Base-by-base conservation (phyloP, 2,797 vertebrate genomes). In the Megalops cyprinoides region DNA sequence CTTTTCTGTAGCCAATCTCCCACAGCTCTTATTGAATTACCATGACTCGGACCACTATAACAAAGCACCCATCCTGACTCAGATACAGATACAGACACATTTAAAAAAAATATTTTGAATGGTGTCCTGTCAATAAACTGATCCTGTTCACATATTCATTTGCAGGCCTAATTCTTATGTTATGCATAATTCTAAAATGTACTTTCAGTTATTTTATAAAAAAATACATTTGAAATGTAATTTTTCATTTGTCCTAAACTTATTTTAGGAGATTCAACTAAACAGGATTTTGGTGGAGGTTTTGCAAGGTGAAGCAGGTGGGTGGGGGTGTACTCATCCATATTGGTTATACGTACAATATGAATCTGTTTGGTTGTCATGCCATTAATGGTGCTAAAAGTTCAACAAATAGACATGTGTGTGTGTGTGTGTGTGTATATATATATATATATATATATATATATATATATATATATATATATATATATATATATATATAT, bases 1-100 rank as follows among this genome's bases (percentile, higher is more conserved):
- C 48, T 44, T 34, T 49, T 15, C 42, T 48, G 25, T n/a, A 42
- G 18, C n/a, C 37, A 23, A 14, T 51, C 10, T 62, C 31, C 42
- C 42, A 14, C 73, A 81, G 31, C 44, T 62, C 44, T 74, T 76
- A 46, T n/a, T 62, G 55, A 60, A 49, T 58, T 48, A 31, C 58
- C 39, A 60, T 73, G 56, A 80, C 55, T 58, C 7, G n/a, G 28
- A 80, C 51, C 31, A 44, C 42, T 37, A 10, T 37, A 80, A 31
- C 37, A 10, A 51, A 42, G 23, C 25, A 67, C 56, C 28, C 69
- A 75, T 31, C 1, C 34, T 46, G 62, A 58, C 90, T 84, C 87
- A 25, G 37, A 60, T 37, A 25, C 34, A 25, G 15, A 25, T 28
- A 75, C 14, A 75, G 46, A 75, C 14, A 49, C n/a, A 8, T 4